phyloP scores from a whole-genome alignment of 2,888 invertebrate genomes.

The Aleiodes leptofemur region DNA sequence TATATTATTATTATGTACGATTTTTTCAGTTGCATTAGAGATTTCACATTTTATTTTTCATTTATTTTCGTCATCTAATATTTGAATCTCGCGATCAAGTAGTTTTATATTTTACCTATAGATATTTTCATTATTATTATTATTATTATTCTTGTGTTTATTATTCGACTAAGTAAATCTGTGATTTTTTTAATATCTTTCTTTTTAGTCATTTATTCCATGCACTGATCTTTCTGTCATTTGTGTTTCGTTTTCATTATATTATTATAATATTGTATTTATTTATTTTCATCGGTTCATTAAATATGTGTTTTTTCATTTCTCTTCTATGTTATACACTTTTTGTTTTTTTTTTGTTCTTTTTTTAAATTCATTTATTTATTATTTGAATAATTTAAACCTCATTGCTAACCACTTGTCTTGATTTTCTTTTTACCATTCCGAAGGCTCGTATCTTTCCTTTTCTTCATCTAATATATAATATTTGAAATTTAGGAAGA shows the following conservation, averaged over 20 bases:
- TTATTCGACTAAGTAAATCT: constrained; percentile 40
- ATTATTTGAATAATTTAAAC: constrained; percentile 19
- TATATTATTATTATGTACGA: constrained; percentile 34
- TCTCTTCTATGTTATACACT: constrained; percentile 21
- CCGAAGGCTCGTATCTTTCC: neutral
- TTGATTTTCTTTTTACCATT: neutral
- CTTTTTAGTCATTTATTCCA: constrained; percentile 7
- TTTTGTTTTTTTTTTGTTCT: constrained; percentile 16
- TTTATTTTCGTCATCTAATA: constrained; percentile 10
- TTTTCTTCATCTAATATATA: no score
- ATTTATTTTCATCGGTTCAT: constrained; percentile 33
- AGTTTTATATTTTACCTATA: constrained; percentile 34
- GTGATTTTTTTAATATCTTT: constrained; percentile 30
- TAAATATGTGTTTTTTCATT: constrained; percentile 32
- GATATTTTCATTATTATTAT: constrained; percentile 22
- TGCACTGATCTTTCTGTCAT: constrained; percentile 7
- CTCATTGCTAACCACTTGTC: constrained; percentile 19
- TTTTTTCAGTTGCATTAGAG: constrained; percentile 32
- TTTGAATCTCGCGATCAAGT: constrained; percentile 26
- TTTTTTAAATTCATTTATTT: constrained; percentile 2
- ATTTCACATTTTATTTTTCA: constrained; percentile 26
- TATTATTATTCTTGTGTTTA: constrained; percentile 35
- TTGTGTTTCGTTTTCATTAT: constrained; percentile 13
- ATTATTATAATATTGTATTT: constrained; percentile 16
- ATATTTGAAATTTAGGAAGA: no score